A percentile compares a stretch with the other conserved stretches of the same genome.
phyloP scores from a whole-genome alignment of 2,113 vertebrate species.

The Riparia riparia region DNA sequence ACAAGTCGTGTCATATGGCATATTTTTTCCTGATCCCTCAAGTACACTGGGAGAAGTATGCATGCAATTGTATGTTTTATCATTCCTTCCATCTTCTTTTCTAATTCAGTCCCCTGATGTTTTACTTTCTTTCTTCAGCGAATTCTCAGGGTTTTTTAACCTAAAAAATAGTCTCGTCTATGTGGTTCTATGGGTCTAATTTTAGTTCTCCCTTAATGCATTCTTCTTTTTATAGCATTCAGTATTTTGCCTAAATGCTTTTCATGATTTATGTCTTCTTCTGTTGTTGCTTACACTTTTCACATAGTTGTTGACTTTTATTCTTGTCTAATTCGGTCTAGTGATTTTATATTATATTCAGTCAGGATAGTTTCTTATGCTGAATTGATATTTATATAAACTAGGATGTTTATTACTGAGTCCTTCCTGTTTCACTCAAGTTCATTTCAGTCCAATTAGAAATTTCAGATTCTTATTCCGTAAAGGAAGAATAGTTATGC shows the following conservation, averaged over 20 bases:
- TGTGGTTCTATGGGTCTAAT: not conserved
- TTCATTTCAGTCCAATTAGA: not conserved
- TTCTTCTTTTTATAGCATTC: not conserved
- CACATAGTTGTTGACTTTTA: slow-evolving; percentile 2
- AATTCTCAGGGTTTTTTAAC: not conserved
- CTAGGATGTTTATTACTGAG: not conserved
- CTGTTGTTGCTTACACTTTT: slow-evolving; percentile 4
- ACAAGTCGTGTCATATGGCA: not conserved
- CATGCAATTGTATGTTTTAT: not conserved
- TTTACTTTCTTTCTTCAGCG: not conserved
- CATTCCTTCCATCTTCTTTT: not conserved
- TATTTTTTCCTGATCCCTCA: slow-evolving; percentile 14
- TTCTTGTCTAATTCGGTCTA: not conserved
- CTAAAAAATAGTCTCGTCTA: not conserved
- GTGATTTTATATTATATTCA: not conserved
- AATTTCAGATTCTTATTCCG: not conserved
- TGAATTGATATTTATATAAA: slow-evolving; percentile 5
- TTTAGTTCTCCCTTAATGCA: not conserved
- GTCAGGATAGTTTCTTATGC: not conserved
- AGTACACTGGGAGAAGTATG: not conserved
- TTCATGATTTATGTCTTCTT: not conserved
- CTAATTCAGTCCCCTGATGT: not conserved
- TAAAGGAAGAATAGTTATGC: not conserved
- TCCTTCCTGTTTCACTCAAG: not conserved
- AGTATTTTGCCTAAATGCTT: not conserved